Evolutionary conservation across 2,113 vertebrate genomes (phyloP).

Genomic region (Mugil cephalus): DNA sequence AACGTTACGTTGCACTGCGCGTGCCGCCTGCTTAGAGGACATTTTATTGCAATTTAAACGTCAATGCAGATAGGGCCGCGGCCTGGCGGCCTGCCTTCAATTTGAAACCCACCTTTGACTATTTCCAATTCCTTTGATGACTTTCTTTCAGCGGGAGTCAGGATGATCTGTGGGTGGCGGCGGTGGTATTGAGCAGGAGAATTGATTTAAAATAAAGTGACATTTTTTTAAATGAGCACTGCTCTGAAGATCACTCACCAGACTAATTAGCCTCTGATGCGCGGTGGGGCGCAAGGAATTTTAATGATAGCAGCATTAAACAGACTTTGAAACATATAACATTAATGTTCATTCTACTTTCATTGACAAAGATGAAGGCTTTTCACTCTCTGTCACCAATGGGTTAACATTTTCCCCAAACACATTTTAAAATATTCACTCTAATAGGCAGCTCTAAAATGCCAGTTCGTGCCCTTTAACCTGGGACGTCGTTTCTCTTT

Average conservation of each 20-base stretch:
- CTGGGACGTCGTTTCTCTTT: too few species aligned
- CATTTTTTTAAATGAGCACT: not conserved
- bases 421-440: too few species aligned
- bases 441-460: too few species aligned
- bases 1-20: not conserved
- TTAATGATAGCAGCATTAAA: too few species aligned
- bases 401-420: too few species aligned
- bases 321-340: too few species aligned
- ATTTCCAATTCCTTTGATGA: constrained; percentile 2
- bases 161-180: not conserved
- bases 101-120: not conserved
- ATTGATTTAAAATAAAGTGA: constrained; percentile 1
- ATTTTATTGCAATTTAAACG: not conserved
- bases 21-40: not conserved
- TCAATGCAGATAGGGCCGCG: not conserved
- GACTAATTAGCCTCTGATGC: not conserved
- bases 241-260: not conserved
- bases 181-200: not conserved
- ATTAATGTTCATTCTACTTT: too few species aligned
- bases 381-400: too few species aligned
- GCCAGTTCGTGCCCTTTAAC: too few species aligned
- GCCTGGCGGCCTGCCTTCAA: not conserved
- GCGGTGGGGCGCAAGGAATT: too few species aligned
- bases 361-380: too few species aligned
- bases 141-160: not conserved